A percentile compares a stretch with the other conserved stretches of the same genome.
Evolutionary conservation across 2,797 vertebrate species (phyloP).

Genomic region (Sebastes oblongus): DNA sequence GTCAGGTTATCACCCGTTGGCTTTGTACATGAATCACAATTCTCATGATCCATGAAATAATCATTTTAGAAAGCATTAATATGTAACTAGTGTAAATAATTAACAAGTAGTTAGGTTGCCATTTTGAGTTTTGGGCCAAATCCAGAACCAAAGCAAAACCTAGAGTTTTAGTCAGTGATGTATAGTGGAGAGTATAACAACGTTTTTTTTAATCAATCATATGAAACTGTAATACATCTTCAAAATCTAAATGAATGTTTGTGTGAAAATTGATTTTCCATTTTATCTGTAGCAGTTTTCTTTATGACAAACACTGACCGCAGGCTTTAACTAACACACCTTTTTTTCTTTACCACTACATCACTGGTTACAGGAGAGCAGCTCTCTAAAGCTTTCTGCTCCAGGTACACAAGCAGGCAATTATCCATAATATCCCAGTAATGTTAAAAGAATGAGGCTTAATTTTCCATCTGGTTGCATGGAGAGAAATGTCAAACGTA

Average conservation of each 20-base stretch:
- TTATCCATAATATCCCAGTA: constrained; percentile 67
- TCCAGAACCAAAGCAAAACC: neutral
- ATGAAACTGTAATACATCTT: neutral
- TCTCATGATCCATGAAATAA: constrained; percentile 23
- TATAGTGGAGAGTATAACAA: neutral
- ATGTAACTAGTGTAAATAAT: constrained; percentile 30
- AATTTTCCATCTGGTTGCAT: constrained; percentile 77
- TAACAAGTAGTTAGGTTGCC: neutral
- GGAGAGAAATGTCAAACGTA: constrained; percentile 78
- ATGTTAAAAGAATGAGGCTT: constrained; percentile 76
- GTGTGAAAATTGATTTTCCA: neutral
- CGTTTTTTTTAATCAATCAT: neutral
- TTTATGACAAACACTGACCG: constrained; percentile 8
- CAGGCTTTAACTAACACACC: constrained; percentile 9
- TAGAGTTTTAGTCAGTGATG: neutral
- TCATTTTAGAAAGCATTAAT: constrained; percentile 19
- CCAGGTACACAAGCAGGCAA: constrained; percentile 48
- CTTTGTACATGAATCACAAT: neutral
- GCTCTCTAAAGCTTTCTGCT: constrained; percentile 27
- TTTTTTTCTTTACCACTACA: neutral
- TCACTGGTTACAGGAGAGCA: constrained; percentile 32
- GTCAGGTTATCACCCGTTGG: neutral
- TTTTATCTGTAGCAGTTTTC: neutral
- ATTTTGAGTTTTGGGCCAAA: constrained; percentile 3
- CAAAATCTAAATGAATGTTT: neutral